Base-by-base conservation (phyloP, 2,888 invertebrate genomes). In the Allolobophora icterica region DNA sequence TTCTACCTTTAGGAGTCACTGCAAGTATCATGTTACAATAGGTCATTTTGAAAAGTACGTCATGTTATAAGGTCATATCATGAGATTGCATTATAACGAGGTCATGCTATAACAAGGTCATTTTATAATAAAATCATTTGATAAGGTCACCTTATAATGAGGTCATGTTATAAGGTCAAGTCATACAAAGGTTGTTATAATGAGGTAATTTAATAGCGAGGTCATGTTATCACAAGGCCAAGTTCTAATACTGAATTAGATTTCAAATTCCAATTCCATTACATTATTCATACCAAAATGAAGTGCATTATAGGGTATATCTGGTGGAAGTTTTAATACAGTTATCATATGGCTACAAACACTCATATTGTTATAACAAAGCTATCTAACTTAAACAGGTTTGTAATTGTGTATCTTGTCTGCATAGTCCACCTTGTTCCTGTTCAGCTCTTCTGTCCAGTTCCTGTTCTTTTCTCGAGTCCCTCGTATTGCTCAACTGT, bases 401-500 rank as follows among this genome's bases (percentile, higher is more conserved):
- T 42, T 17, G 42, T 42, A 52, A 52, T 52, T 52, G 24, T 24
- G 21, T 24, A 52, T 52, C 21, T 52, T 52, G 52, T 71, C n/a
- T n/a, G 71, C 1, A 4, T 21, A 11, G 13, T 0, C 13, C 8
- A 71, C 71, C 71, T n/a, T 71, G 71, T 71, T 71, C 71, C 71
- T n/a, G 71, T 8, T 89, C 89, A n/a, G 89, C 40, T 40, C 35
- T 38, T 40, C 30, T 40, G 21, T 40, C 35, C 89, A 89, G 89
- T 33, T 89, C 89, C 13, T 34, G 38, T 34, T 89, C 89, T 89
- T 24, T 38, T 30, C 89, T 38, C 4, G 89, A 35, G 38, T 89
- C 89, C 35, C 89, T 38, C 13, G 89, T 40, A 30, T 89, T 40
- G 89, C 34, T 89, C 87, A 87, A 21, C 87, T 87, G 38, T 38